Percentiles rank a stretch among this genome's conserved stretches.
phyloP scores from a whole-genome alignment of 1,140 invertebrate species.

The Druon quercuslanigerum region DNA sequence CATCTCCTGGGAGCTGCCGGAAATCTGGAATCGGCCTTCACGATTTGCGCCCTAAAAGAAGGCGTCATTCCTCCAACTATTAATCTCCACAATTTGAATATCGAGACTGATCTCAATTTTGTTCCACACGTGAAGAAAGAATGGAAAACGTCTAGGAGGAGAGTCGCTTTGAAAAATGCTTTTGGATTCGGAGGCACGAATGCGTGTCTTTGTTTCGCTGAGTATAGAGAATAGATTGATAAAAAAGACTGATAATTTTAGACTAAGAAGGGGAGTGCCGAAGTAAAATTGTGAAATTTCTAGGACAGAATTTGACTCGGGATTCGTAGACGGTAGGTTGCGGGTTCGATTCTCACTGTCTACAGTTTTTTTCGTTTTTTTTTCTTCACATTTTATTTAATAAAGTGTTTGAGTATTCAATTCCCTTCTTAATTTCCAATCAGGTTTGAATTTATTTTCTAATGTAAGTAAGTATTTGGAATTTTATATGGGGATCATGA shows the following conservation, averaged over 20 bases:
- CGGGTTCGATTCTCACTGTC: too few species aligned
- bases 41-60: constrained; percentile 86
- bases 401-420: too few species aligned
- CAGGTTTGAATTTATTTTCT: too few species aligned
- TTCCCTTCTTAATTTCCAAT: too few species aligned
- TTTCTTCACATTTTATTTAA: too few species aligned
- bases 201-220: constrained; percentile 88
- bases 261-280: neutral
- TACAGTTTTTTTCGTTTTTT: too few species aligned
- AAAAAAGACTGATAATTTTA: neutral
- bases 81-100: constrained; percentile 88
- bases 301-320: neutral
- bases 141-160: constrained; percentile 78
- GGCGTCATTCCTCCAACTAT: constrained; percentile 90
- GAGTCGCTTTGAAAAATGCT: constrained; percentile 96
- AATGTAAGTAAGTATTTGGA: too few species aligned
- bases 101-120: constrained; percentile 82
- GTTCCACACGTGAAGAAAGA: constrained; percentile 78
- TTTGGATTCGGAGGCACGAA: constrained; percentile 99
- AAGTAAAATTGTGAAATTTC: too few species aligned
- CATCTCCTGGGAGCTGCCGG: constrained; percentile 97
- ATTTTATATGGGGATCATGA: too few species aligned
- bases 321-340: too few species aligned
- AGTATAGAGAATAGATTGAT: constrained; percentile 57
- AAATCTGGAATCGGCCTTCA: constrained; percentile 92